phyloP scores from a whole-genome alignment of 2,797 vertebrate genomes.

The Streptopelia turtur region DNA sequence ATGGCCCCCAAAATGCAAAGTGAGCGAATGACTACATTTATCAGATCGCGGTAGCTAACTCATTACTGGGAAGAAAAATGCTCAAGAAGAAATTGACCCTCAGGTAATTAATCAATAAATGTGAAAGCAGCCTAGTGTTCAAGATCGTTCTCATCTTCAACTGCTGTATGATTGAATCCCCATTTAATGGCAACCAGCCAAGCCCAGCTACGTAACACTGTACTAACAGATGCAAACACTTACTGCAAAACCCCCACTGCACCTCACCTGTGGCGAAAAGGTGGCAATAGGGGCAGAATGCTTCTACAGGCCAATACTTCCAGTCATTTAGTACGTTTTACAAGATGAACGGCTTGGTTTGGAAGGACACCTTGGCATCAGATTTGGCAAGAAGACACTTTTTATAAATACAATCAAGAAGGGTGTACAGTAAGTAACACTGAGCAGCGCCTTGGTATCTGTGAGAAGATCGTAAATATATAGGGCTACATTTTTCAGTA shows the following conservation, averaged over 20 bases:
- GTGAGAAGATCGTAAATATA: neutral
- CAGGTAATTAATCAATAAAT: neutral
- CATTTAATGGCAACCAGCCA: neutral
- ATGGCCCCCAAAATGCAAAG: neutral
- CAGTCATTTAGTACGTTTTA: neutral
- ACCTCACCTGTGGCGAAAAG: neutral
- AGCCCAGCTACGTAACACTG: neutral
- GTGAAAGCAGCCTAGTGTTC: neutral
- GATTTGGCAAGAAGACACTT: neutral
- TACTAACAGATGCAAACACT: neutral
- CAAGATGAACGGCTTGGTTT: neutral
- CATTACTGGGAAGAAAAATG: neutral
- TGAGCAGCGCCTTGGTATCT: neutral
- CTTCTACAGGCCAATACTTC: neutral
- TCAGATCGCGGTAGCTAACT: neutral
- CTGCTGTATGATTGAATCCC: neutral
- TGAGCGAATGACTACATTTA: rapidly evolving
- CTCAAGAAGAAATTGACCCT: neutral
- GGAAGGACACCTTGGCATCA: neutral
- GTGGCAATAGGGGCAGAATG: neutral
- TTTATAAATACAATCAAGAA: neutral
- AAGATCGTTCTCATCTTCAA: neutral
- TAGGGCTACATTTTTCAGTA: rapidly evolving
- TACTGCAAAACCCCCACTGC: neutral
- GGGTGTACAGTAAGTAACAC: neutral